Evolutionary conservation across 2,113 vertebrate species (phyloP), one percentile per base, ranked within the genome.

Genomic region (Bungarus multicinctus): DNA sequence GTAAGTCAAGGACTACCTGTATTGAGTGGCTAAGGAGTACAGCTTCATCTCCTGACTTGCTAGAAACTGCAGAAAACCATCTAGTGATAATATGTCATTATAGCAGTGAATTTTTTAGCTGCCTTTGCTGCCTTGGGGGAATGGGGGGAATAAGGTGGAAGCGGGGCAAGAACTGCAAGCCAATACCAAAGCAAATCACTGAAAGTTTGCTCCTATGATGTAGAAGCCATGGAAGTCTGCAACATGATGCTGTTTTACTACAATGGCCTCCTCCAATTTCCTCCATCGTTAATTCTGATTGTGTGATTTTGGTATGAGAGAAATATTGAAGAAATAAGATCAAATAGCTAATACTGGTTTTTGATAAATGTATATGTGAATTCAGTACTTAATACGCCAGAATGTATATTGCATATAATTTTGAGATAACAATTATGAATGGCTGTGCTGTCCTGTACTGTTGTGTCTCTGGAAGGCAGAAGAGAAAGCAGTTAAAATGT

Each of bases 311-410:
- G 87, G 34, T 54, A 58, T 47, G 10, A 5, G 58, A 34, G n/a
- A 85, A 89, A 58, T 89, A 60, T 25, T 58, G n/a, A 58, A 43
- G 50, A 34, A 45, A 4, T 86, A 54, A 47, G 0, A 90, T 92
- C 2, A 91, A 16, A 88, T 94, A 5, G 25, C 58, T 92, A 90
- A 23, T 60, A 0, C 10, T 90, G n/a, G 0, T 34, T 39, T 30
- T 86, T 91, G n/a, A 91, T 18, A 14, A 45, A 89, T 55, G 45
- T 54, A 1, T 87, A 20, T 89, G 27, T 85, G 92, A 93, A 95
- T 81, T 25, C 92, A 16, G 16, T 69, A 30, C 91, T 1, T 88
- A 55, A 90, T 23, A 89, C 22, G 89, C 1, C 85, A 34, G 60
- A 43, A 89, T 43, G 22, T 81, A 22, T 20, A 43, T 43, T 81